Evolutionary conservation across 2,888 invertebrate species (phyloP).

Genomic region (Xanthia icteritia): DNA sequence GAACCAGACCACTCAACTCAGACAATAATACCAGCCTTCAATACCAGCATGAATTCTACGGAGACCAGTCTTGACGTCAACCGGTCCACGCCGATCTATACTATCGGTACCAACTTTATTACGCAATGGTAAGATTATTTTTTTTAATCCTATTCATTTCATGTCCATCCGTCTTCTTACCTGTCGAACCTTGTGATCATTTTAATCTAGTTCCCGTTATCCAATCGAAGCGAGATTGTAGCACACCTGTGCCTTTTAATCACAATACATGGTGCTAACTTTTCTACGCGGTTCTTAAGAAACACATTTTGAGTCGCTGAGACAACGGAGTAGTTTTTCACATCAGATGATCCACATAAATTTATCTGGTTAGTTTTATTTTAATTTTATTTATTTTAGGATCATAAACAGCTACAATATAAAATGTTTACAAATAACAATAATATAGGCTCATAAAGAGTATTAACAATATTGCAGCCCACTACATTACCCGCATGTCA

Average conservation of each 20-base stretch:
- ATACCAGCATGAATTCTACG: constrained; percentile 83
- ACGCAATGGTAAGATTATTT: constrained; percentile 92
- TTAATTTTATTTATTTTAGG: too few relatives aligned
- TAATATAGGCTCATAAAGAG: too few relatives aligned
- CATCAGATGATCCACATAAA: not conserved
- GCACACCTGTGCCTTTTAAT: not conserved
- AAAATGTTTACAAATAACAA: too few relatives aligned
- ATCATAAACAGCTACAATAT: too few relatives aligned
- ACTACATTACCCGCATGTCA: too few relatives aligned
- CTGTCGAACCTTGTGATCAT: not conserved
- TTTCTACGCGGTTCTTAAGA: not conserved
- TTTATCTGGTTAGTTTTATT: too few relatives aligned
- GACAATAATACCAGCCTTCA: constrained; percentile 63
- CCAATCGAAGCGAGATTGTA: not conserved
- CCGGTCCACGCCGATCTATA: constrained; percentile 93
- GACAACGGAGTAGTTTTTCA: too few relatives aligned
- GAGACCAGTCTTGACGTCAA: constrained; percentile 90
- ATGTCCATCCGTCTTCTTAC: not conserved
- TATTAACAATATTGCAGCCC: too few relatives aligned
- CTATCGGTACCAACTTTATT: constrained; percentile 94
- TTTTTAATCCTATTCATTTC: not conserved
- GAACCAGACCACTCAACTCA: constrained; percentile 38
- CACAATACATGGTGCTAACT: not conserved
- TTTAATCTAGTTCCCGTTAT: not conserved
- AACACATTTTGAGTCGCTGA: too few relatives aligned